A percentile compares a stretch with the other conserved stretches of the same genome.
Evolutionary conservation across 2,113 vertebrate species (phyloP).

Genomic region (Psilopogon haemacephalus): DNA sequence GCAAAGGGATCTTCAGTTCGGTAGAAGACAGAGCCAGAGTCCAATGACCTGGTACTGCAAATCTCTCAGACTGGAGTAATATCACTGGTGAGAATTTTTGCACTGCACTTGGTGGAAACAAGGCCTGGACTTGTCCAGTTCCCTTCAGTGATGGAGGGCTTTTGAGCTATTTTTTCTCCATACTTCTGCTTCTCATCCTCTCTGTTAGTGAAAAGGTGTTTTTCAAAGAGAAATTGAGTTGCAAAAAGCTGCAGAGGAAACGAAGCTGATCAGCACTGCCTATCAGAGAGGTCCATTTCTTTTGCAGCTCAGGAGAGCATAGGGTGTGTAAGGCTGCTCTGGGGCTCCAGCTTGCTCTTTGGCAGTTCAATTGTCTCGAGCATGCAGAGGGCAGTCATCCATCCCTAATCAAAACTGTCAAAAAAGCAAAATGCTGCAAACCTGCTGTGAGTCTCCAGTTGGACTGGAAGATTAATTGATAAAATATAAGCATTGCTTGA

Average conservation of each 20-base stretch:
- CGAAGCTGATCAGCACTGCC: not conserved
- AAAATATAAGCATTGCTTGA: conserved; percentile 1
- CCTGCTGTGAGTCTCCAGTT: not conserved
- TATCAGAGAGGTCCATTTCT: not conserved
- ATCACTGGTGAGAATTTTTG: not conserved
- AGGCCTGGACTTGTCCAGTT: not conserved
- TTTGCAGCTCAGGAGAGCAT: not conserved
- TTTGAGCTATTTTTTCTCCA: not conserved
- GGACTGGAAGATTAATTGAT: conserved; percentile 23
- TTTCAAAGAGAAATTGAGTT: not conserved
- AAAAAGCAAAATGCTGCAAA: conserved; percentile 4
- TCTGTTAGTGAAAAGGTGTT: not conserved
- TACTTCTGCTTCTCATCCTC: not conserved
- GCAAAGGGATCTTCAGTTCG: not conserved
- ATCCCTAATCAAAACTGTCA: conserved; percentile 50
- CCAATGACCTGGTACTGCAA: not conserved
- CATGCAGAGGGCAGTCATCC: not conserved
- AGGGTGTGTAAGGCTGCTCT: not conserved
- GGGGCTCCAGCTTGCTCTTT: not conserved
- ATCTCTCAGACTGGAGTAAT: not conserved
- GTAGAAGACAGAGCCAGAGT: not conserved
- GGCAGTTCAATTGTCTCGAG: not conserved
- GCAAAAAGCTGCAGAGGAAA: not conserved
- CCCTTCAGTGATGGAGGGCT: not conserved
- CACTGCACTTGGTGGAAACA: not conserved